Base-by-base conservation (phyloP, 1,140 invertebrate species). In the Orchestia grillus region DNA sequence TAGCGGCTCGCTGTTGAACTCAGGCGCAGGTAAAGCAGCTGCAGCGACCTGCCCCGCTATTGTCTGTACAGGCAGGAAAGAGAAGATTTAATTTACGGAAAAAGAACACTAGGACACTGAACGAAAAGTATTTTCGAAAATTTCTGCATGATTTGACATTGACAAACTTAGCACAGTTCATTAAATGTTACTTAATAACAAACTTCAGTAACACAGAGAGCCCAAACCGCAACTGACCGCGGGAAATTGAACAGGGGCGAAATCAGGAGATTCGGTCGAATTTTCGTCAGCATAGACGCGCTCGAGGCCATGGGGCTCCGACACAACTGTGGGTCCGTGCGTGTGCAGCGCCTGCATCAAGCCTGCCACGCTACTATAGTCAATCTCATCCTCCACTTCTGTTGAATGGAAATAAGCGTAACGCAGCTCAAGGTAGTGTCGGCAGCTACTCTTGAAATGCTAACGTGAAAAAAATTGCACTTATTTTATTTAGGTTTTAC, bases 1-100 rank as follows among this genome's bases (percentile, higher is more conserved):
- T 45, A 94, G 44, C 92, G 92, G 92, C 92, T 94, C 92, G 92
- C 92, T 94, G 92, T 94, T 94, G 44, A 94, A 94, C 8, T 44
- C 43, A 4, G 92, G 44, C 36, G 36, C 43, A 11, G 40, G 41
- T 40, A 40, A 0, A 3, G 44, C 43, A 16, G 88, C 88, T 47
- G 92, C 92, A 44, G 92, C 92, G 44, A 94, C 40, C 92, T 91
- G 62, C 62, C 15, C 28, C 41, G 41, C 41, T 41, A 91, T 11
- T 28, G 44, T 16, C 44, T 91, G 41, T 91, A 36, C 0, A 42
- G 88, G 41, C 19, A 91, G 42, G 44, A 91, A 11, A 36, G 4
- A 41, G 42, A 15, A 91, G 11, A 91, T 42, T 36, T 43, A 91
- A 88, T 88, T n/a, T 53, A 53, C 19, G n/a, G n/a, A n/a, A 53